phyloP scores from a whole-genome alignment of 2,113 vertebrate genomes.

The Thermophis baileyi region DNA sequence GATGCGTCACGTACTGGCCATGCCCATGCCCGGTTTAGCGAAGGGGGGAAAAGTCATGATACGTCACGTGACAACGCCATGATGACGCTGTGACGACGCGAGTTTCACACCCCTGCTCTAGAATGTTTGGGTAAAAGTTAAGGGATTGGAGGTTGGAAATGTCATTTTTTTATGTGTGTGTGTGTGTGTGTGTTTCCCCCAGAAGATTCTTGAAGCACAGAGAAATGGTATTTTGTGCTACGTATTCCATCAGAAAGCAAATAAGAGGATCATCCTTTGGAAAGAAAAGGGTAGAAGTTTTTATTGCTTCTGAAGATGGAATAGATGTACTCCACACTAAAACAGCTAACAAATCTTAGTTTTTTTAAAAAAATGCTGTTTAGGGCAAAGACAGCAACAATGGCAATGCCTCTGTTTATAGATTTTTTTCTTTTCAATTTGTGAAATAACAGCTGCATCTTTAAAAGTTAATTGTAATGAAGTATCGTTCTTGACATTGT shows the following conservation, averaged over 20 bases:
- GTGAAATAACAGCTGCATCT: not conserved
- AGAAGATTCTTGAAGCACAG: not conserved
- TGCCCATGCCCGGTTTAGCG: too few species aligned
- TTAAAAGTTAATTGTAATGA: not conserved
- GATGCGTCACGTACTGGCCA: too few species aligned
- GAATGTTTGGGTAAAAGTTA: not conserved
- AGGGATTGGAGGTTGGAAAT: not conserved
- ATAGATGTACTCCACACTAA: not conserved
- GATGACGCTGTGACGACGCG: fast-evolving
- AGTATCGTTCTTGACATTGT: not conserved
- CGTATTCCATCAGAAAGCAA: not conserved
- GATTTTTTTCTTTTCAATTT: not conserved
- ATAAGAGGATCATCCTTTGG: constrained; percentile 7
- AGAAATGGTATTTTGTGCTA: not conserved
- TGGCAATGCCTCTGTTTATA: not conserved
- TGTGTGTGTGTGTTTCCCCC: not conserved
- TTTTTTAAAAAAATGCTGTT: constrained; percentile 1
- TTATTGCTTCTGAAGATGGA: not conserved
- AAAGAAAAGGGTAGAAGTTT: not conserved
- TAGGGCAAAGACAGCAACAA: not conserved
- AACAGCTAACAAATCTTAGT: constrained; percentile 27
- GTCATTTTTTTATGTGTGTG: not conserved
- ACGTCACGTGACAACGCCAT: too few species aligned
- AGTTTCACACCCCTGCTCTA: not conserved
- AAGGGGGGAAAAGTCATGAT: too few species aligned